phyloP scores from a whole-genome alignment of 2,797 vertebrate species.

The Anabas testudineus region DNA sequence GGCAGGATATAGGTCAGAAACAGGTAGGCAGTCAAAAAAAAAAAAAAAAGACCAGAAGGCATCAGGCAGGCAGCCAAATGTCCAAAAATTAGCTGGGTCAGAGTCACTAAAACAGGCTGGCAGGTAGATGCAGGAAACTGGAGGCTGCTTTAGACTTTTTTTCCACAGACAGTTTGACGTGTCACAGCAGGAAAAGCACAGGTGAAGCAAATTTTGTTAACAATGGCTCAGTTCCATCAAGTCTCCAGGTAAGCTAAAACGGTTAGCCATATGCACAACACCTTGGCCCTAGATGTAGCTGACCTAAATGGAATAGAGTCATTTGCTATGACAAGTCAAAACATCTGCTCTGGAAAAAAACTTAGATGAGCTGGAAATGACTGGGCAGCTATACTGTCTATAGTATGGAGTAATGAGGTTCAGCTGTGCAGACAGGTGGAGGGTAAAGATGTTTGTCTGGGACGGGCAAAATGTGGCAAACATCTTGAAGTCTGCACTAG shows the following conservation, averaged over 20 bases:
- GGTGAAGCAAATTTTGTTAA: slow-evolving; percentile 20
- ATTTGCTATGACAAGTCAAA: slow-evolving; percentile 10
- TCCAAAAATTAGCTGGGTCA: slow-evolving; percentile 30
- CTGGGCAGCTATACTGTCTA: neutral
- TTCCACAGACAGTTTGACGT: slow-evolving; percentile 10
- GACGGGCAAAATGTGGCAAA: neutral
- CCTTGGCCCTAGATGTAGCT: neutral
- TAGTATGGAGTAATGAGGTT: neutral
- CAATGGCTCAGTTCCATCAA: neutral
- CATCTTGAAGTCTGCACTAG: neutral
- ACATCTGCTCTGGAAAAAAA: slow-evolving; percentile 9
- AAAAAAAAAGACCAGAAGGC: slow-evolving; percentile 27
- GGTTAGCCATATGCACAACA: neutral
- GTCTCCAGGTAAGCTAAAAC: neutral
- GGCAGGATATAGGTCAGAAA: slow-evolving; percentile 33
- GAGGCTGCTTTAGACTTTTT: neutral
- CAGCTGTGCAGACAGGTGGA: neutral
- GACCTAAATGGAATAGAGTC: neutral
- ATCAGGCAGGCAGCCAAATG: slow-evolving; percentile 53
- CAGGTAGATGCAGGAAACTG: neutral
- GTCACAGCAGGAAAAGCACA: neutral
- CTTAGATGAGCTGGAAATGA: neutral
- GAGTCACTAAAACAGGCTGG: slow-evolving; percentile 13
- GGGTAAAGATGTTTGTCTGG: neutral
- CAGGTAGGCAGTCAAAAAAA: slow-evolving; percentile 40